Evolutionary conservation across 2,113 vertebrate species (phyloP).

Genomic region (Alligator sinensis): DNA sequence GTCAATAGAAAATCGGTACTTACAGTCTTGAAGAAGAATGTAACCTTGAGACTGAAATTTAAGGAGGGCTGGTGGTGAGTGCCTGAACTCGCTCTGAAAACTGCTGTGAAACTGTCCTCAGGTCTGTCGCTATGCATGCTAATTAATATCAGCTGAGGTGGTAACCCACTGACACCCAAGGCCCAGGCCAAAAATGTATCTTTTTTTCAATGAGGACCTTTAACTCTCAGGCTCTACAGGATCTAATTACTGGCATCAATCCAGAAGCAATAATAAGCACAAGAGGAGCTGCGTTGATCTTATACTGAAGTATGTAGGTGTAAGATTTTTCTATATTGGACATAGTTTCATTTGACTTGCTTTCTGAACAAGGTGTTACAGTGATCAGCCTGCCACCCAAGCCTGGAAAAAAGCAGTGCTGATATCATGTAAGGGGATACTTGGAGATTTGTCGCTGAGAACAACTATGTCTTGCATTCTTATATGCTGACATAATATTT

Average conservation of each 20-base stretch:
- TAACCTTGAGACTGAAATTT: conserved; percentile 10
- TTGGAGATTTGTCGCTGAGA: background rate
- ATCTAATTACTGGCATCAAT: no score
- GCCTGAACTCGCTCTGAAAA: background rate
- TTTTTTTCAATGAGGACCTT: background rate
- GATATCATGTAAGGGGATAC: background rate
- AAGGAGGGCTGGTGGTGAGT: background rate
- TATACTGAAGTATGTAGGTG: background rate
- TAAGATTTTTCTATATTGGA: background rate
- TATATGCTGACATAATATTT: conserved; percentile 74
- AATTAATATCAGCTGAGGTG: background rate
- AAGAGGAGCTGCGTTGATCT: background rate
- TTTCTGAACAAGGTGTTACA: fast-evolving
- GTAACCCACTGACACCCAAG: no score
- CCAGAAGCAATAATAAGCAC: no score
- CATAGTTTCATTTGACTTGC: background rate
- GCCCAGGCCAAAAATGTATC: background rate
- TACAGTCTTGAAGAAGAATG: background rate
- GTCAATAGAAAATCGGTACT: background rate
- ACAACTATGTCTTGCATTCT: conserved; percentile 50
- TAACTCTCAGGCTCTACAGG: background rate
- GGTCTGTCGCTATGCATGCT: background rate
- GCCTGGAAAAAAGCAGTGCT: background rate
- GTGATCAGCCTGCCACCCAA: background rate
- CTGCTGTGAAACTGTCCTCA: background rate